Evolutionary conservation across 2,797 vertebrate genomes (phyloP), one percentile per base, ranked within the genome.

Genomic region (Sebastes vulpes): DNA sequence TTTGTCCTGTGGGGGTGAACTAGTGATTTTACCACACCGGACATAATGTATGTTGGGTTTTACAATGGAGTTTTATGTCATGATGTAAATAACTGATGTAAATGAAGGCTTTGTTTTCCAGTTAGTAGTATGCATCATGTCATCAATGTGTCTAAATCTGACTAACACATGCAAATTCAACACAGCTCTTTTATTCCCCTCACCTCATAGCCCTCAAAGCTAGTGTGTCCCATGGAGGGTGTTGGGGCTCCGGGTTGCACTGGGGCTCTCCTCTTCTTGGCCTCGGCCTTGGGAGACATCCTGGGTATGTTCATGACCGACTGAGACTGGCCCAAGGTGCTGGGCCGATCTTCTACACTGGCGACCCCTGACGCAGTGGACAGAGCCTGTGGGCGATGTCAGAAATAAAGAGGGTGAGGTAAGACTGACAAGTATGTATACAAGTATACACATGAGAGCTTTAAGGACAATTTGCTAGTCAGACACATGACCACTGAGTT

Each of bases 211-310:
- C 29, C 59, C 10, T 90, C 92, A 61, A 65, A 79, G 61, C 50
- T 54, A 32, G 72, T n/a, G 26, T 90, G 69, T 64, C 42, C 81
- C 72, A 79, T 52, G 21, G 63, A 66, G 65, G 88, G 72, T 61
- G 79, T 77, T 9, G 72, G 77, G n/a, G 71, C 63, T 64, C 68
- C 84, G 0, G 97, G 97, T 0, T 97, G 97, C 50, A 93, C 96
- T 4, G 98, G 98, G 6, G 98, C 98, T 54, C 97, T 96, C 28
- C 97, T 96, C 84, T 99, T 99, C 81, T 99, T 99, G 66, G 95
- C 87, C 68, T 98, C 96, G n/a, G 92, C 87, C 53, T 95, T 97
- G 68, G 95, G 94, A 66, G 96, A 93, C 83, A 96, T 90, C 80
- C 94, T 97, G 2, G 96, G 95, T 92, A 98, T 93, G 91, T 96